Evolutionary conservation across 2,113 vertebrate genomes (phyloP).

Genomic region (Arenaria interpres): DNA sequence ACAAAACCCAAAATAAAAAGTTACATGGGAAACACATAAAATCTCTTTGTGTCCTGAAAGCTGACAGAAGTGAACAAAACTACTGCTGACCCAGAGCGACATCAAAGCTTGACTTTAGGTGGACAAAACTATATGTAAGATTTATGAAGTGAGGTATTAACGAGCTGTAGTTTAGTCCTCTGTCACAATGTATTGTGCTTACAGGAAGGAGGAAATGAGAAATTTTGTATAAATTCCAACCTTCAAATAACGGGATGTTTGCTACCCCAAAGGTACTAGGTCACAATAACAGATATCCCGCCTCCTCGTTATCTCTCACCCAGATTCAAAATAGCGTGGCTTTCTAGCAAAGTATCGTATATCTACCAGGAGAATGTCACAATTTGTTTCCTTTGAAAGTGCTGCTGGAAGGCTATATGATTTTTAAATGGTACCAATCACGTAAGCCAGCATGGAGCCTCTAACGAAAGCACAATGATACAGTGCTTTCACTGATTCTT

Average conservation of each 20-base stretch:
- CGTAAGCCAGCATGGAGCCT: not conserved
- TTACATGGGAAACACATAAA: not conserved
- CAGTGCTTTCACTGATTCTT: not conserved
- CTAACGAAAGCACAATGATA: not conserved
- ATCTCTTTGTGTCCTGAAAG: not conserved
- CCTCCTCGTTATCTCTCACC: slow-evolving; percentile 44
- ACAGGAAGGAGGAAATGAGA: slow-evolving; percentile 72
- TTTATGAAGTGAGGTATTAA: slow-evolving; percentile 35
- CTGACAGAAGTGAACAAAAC: not conserved
- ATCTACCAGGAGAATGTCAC: not conserved
- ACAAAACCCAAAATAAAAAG: not conserved
- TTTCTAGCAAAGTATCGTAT: not conserved
- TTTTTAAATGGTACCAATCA: not conserved
- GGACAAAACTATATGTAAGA: not conserved
- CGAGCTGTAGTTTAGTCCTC: not conserved
- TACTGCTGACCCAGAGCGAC: not conserved
- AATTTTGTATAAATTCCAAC: slow-evolving; percentile 57
- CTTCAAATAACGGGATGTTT: slow-evolving; percentile 65
- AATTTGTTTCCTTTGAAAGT: not conserved
- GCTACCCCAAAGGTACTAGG: not conserved
- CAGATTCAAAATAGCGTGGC: not conserved
- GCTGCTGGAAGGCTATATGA: not conserved
- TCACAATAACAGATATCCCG: not conserved
- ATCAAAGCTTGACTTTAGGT: slow-evolving; percentile 42
- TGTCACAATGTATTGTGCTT: slow-evolving; percentile 59